Evolutionary conservation across 2,113 vertebrate species (phyloP).

Genomic region (Galeopterus variegatus): DNA sequence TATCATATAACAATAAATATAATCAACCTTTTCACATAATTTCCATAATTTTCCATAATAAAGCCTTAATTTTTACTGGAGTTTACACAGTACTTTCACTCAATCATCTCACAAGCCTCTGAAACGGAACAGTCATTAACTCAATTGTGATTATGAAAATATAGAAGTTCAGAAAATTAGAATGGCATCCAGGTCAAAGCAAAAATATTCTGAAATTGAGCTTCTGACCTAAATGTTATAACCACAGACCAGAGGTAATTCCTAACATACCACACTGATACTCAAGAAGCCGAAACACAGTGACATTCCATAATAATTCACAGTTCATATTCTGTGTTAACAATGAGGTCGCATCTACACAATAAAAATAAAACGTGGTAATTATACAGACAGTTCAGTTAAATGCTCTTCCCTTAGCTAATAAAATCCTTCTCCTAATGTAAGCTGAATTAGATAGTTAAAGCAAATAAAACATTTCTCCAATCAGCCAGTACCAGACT

Average conservation of each 20-base stretch:
- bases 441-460: not conserved
- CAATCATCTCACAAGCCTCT: constrained; percentile 57
- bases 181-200: not conserved
- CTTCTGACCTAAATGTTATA: not conserved
- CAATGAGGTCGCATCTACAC: not conserved
- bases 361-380: constrained; percentile 2
- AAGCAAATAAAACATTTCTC: constrained; percentile 37
- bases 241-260: not conserved
- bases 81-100: constrained; percentile 51
- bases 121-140: constrained; percentile 28
- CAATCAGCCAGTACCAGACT: not conserved
- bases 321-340: not conserved
- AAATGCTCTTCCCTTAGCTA: not conserved
- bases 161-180: constrained; percentile 26
- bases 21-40: constrained; percentile 56
- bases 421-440: constrained; percentile 8
- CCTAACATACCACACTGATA: not conserved
- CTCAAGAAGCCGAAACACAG: not conserved
- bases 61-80: constrained; percentile 16
- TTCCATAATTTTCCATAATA: constrained; percentile 60
- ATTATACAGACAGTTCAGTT: not conserved
- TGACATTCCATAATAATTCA: not conserved
- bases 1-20: constrained; percentile 45
- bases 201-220: not conserved
- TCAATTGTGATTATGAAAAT: constrained; percentile 48